Conservation (phyloP, 1,140 invertebrate genomes). For the Grapholita molesta region DNA sequence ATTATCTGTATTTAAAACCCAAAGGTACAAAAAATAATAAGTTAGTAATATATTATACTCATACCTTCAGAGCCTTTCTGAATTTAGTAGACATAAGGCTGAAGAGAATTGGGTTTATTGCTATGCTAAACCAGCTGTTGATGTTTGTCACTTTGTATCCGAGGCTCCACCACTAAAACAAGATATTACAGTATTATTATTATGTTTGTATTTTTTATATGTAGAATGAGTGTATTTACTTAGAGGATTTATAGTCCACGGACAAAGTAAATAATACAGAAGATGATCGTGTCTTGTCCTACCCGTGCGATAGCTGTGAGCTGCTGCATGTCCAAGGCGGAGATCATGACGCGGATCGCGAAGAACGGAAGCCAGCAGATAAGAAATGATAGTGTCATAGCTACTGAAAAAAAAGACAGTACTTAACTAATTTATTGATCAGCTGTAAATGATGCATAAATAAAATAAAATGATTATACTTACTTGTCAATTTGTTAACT, state of each 20-base stretch:
- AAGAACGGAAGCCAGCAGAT: constrained; percentile 64
- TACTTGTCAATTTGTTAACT: constrained; percentile 64
- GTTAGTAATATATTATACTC: too few species aligned
- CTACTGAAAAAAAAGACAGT: constrained; percentile 43
- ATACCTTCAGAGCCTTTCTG: constrained; percentile 53
- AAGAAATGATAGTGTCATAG: constrained; percentile 59
- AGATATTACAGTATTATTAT: too few species aligned
- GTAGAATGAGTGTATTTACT: too few species aligned
- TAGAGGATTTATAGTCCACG: neutral
- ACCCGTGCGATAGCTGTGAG: constrained; percentile 37
- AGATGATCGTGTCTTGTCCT: neutral
- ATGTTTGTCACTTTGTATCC: constrained; percentile 38
- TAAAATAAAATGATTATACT: constrained; percentile 31
- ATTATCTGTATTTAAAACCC: too few species aligned
- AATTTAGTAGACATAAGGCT: constrained; percentile 66
- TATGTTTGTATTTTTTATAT: too few species aligned
- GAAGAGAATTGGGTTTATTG: constrained; percentile 60
- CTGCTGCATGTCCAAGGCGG: constrained; percentile 32
- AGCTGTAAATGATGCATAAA: too few species aligned
- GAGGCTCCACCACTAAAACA: constrained; percentile 52
- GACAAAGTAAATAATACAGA: neutral
- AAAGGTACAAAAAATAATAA: too few species aligned
- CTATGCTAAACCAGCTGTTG: constrained; percentile 54
- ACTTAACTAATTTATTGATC: too few species aligned
- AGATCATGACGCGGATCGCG: constrained; percentile 37